Evolutionary conservation across 2,797 vertebrate species (phyloP).

Genomic region (Karalla daura): DNA sequence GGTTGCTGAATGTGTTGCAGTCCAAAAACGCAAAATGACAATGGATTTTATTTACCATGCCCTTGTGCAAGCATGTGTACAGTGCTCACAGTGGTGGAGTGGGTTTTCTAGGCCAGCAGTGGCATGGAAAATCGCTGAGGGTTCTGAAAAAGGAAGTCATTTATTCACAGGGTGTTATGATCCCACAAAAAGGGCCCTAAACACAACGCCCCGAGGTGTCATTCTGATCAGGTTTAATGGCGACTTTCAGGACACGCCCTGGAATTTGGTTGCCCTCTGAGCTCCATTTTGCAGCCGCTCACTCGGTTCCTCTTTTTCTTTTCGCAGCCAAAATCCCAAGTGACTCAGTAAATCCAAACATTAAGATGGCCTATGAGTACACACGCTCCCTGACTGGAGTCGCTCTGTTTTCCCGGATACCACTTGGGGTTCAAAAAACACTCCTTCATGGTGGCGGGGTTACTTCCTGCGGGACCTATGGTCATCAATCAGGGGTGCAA

Average conservation of each 20-base stretch:
- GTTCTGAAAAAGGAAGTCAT: neutral
- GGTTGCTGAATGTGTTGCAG: neutral
- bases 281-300: constrained; percentile 42
- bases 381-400: constrained; percentile 73
- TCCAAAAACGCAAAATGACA: neutral
- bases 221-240: constrained; percentile 1
- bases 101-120: neutral
- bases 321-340: constrained; percentile 59
- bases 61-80: neutral
- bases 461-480: constrained; percentile 80
- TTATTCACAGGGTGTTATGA: neutral
- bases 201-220: constrained; percentile 1
- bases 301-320: constrained; percentile 53
- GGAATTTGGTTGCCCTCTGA: constrained; percentile 33
- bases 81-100: neutral
- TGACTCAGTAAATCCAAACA: constrained; percentile 74
- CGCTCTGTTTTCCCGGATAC: constrained; percentile 83
- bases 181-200: neutral
- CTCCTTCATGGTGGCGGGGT: constrained; percentile 84
- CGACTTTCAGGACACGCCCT: constrained; percentile 10
- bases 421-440: constrained; percentile 83
- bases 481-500: constrained; percentile 83
- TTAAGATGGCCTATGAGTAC: constrained; percentile 76
- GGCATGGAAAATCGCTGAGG: neutral
- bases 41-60: neutral